phyloP scores from a whole-genome alignment of 2,113 vertebrate species.

The Ivindomyrus marchei region DNA sequence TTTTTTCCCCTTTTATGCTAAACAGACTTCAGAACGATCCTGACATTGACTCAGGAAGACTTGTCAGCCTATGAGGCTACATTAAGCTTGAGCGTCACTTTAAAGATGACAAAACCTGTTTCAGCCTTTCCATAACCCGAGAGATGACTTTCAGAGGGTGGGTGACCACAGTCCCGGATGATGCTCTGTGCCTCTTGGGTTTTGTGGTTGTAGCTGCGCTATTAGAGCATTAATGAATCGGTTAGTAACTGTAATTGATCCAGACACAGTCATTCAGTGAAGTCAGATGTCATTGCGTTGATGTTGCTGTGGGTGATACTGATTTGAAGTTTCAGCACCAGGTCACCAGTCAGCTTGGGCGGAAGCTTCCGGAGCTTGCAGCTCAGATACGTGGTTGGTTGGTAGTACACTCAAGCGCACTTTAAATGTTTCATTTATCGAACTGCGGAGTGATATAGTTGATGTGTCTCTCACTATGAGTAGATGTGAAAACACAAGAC shows the following conservation, averaged over 20 bases:
- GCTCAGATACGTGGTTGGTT: not conserved
- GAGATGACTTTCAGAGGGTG: not conserved
- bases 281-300: not conserved
- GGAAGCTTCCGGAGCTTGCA: not conserved
- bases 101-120: not conserved
- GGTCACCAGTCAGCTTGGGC: not conserved
- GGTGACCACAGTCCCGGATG: not conserved
- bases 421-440: not conserved
- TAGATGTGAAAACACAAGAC: constrained; percentile 11
- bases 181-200: not conserved
- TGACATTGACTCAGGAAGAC: not conserved
- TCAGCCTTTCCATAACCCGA: not conserved
- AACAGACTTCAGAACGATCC: not conserved
- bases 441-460: not conserved
- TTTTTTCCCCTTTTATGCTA: not conserved
- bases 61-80: not conserved
- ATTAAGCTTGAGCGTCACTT: not conserved
- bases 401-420: not conserved
- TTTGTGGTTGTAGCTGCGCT: not conserved
- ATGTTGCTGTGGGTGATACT: not conserved
- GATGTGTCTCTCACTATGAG: not conserved
- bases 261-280: not conserved
- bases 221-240: not conserved
- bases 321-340: not conserved
- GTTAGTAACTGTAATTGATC: not conserved